Base-by-base conservation (phyloP, 2,888 invertebrate genomes). In the Mylabris sibirica region DNA sequence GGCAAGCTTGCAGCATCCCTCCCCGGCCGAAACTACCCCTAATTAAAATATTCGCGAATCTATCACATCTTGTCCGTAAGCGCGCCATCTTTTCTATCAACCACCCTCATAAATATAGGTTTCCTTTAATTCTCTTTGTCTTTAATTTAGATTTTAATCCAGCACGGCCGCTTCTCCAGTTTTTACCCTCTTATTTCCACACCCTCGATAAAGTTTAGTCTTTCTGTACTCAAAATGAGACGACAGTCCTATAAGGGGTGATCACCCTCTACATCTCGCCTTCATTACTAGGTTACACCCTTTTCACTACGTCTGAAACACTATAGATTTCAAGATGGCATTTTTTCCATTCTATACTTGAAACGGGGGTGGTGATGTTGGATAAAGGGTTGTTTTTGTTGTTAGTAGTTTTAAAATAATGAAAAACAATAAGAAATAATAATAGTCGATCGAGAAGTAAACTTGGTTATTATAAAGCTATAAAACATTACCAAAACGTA, bases 111-210 rank as follows among this genome's bases (percentile, higher is more conserved):
- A 20, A 49, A 49, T 49, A 20, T 20, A 49, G 49, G 9, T 49
- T 49, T 20, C 84, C 82, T 81, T 83, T 26, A 17, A 22, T 83
- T 83, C 83, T 82, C 83, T 84, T 84, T 84, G 84, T 84, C 84
- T 84, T 83, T 84, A 84, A 84, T 84, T 84, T 84, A 82, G 78
- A 82, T 83, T 83, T 83, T 83, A 83, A 83, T 83, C 83, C 83
- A 81, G 20, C 20, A 84, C 82, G 84, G 82, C 84, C 83, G 84
- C 83, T 81, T 81, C 78, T 77, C 83, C 82, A 53, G 22, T 84
- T 84, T 84, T 84, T 84, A 82, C 83, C 84, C 84, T 84, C 84
- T 84, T 84, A 84, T 84, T 84, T 84, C 35, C 83, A 81, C 82
- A 83, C 83, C 81, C 82, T 79, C 75, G 72, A 65, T 59, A 60